These are phyloP conservation scores for Erpetoichthys calabaricus DNA, from an alignment of 2,797 vertebrate species.

Conservation along the genomic window DNA sequence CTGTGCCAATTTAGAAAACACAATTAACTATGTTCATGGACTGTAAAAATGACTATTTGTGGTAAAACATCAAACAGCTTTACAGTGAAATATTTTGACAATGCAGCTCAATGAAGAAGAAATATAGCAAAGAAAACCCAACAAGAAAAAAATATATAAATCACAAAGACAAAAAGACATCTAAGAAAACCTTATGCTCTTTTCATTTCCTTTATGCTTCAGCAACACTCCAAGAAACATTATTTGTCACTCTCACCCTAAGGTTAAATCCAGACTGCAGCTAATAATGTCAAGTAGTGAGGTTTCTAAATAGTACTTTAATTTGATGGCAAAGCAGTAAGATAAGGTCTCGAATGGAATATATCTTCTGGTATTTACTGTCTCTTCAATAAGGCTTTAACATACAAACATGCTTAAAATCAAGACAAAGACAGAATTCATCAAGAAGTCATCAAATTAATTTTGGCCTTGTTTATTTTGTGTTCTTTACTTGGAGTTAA, in stretches of 20 bases:
- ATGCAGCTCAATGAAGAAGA: too few species aligned
- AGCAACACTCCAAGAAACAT: background rate
- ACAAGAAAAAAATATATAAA: conserved; percentile 25
- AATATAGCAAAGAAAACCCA: background rate
- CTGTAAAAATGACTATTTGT: too few species aligned
- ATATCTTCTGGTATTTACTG: background rate
- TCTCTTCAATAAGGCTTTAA: background rate
- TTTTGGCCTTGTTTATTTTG: too few species aligned
- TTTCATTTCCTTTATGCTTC: conserved; percentile 3
- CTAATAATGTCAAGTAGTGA: conserved; percentile 1
- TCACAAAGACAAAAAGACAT: conserved; percentile 8
- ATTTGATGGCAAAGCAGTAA: conserved; percentile 7
- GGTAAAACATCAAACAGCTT: too few species aligned
- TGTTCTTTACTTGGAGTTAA: too few species aligned
- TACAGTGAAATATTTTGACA: too few species aligned
- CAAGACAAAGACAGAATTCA: too few species aligned
- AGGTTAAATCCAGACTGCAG: background rate
- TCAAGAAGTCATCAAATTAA: too few species aligned
- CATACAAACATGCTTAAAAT: too few species aligned
- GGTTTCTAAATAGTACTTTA: background rate
- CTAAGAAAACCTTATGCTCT: conserved; percentile 9
- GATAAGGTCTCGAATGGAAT: fast-evolving
- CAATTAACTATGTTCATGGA: too few species aligned
- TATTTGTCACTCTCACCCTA: background rate
- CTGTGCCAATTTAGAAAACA: too few species aligned